These are phyloP conservation scores for Lapara coniferarum DNA, from an alignment of 2,888 invertebrate species.

Conservation along the genomic window DNA sequence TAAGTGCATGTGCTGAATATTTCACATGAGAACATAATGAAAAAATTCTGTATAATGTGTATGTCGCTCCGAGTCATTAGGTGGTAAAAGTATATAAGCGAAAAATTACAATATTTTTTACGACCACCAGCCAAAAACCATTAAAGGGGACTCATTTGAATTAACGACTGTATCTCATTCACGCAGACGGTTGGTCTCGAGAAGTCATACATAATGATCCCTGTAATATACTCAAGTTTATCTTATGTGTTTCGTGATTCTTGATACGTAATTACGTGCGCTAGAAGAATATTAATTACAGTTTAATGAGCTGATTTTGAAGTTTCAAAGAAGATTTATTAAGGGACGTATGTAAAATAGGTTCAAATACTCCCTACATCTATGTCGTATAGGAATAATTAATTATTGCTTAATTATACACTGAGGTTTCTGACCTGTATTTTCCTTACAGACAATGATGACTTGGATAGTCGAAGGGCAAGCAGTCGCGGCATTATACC, in stretches of 20 bases:
- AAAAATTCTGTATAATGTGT: constrained; percentile 36
- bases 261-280: not conserved
- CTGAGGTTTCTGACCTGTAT: not conserved
- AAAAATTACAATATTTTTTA: constrained; percentile 29
- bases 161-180: constrained; percentile 29
- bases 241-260: constrained; percentile 2
- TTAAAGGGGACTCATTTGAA: constrained; percentile 29
- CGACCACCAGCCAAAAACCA: constrained; percentile 24
- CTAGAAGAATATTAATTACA: constrained; percentile 3
- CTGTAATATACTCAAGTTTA: constrained; percentile 17
- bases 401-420: too few relatives aligned
- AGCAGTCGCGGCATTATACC: constrained; percentile 97
- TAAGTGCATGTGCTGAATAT: not conserved
- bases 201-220: constrained; percentile 22
- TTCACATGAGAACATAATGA: constrained; percentile 27
- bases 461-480: constrained; percentile 86
- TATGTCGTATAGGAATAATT: not conserved
- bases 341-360: not conserved
- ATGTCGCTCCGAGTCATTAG: constrained; percentile 27
- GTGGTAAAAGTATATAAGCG: constrained; percentile 23
- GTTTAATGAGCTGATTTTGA: not conserved
- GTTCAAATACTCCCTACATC: too few relatives aligned
- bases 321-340: not conserved
- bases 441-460: constrained; percentile 68
- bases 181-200: constrained; percentile 18